Evolutionary conservation across 2,797 vertebrate species (phyloP), one percentile per base, ranked within the genome.

Genomic region (Takifugu ocellatus): DNA sequence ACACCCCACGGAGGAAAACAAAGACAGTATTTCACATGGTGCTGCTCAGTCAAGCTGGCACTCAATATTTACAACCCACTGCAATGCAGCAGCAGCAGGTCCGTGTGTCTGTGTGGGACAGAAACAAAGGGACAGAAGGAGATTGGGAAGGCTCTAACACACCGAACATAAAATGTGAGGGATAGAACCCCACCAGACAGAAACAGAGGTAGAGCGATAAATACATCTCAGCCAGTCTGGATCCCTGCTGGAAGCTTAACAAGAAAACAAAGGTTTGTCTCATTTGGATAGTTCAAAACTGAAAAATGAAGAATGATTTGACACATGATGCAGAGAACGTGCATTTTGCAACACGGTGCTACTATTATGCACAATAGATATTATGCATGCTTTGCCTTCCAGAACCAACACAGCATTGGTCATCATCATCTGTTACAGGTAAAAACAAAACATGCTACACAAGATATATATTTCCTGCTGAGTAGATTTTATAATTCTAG

Each of bases 31-130:
- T 87, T 86, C 84, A 87, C 68, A 39, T 66, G 73, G 48, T 53
- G 68, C 67, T 74, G 77, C 66, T 81, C 78, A 63, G 63, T 62
- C 52, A 67, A 70, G 79, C 87, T 86, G 82, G 66, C 85, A 79
- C 66, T 62, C 67, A 83, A 54, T 84, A 87, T 89, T 89, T 89
- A 89, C 87, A 87, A 70, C 87, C 86, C 72, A 82, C 87, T 86
- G 87, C 87, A 89, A 89, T 89, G 87, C 87, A 87, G 87, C 85
- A 89, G 44, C 17, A 21, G 44, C 56, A 66, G 64, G 47, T 71
- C n/a, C 64, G 7, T 54, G 51, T 50, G 60, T 63, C 68, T 71
- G 63, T 51, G 43, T 50, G 49, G 53, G 51, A 51, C 43, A 61
- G 66, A 71, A 68, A 81, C 78, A 82, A 81, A 82, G 83, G 77